phyloP scores from a whole-genome alignment of 2,113 vertebrate species.

The Ancistrus triradiatus region DNA sequence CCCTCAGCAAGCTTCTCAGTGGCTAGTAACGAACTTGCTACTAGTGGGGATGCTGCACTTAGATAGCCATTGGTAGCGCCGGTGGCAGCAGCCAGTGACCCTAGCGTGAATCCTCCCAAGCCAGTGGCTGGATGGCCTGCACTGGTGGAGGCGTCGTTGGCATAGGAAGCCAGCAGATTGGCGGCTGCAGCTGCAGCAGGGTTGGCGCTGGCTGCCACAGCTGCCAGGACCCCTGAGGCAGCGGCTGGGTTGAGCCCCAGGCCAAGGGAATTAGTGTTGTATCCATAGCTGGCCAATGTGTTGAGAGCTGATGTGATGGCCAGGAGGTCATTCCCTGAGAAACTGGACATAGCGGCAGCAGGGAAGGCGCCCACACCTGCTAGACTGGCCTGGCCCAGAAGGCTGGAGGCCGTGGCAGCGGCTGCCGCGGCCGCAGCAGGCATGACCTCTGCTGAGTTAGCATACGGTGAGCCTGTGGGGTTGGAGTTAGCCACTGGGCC shows the following conservation, averaged over 20 bases:
- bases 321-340: slow-evolving; percentile 88
- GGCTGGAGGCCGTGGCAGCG: slow-evolving; percentile 76
- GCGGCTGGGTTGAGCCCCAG: slow-evolving; percentile 86
- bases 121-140: slow-evolving; percentile 66
- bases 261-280: slow-evolving; percentile 90
- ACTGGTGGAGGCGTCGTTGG: slow-evolving; percentile 77
- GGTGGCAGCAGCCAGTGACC: slow-evolving; percentile 77
- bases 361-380: slow-evolving; percentile 82
- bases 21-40: slow-evolving; percentile 81
- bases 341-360: slow-evolving; percentile 79
- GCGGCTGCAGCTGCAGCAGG: slow-evolving; percentile 83
- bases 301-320: slow-evolving; percentile 90
- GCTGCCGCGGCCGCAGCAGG: slow-evolving; percentile 74
- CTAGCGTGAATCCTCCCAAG: slow-evolving; percentile 80
- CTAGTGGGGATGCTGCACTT: slow-evolving; percentile 79
- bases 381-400: slow-evolving; percentile 81
- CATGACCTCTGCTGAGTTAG: slow-evolving; percentile 85
- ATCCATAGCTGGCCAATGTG: slow-evolving; percentile 90
- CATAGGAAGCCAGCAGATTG: slow-evolving; percentile 85
- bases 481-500: slow-evolving; percentile 93
- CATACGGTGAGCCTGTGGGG: slow-evolving; percentile 91
- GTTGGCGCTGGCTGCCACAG: slow-evolving; percentile 83
- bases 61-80: slow-evolving; percentile 84
- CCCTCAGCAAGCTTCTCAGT: slow-evolving; percentile 84
- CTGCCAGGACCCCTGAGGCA: slow-evolving; percentile 82